Evolutionary conservation across 2,113 vertebrate species (phyloP).

Genomic region (Cyanoliseus patagonus): DNA sequence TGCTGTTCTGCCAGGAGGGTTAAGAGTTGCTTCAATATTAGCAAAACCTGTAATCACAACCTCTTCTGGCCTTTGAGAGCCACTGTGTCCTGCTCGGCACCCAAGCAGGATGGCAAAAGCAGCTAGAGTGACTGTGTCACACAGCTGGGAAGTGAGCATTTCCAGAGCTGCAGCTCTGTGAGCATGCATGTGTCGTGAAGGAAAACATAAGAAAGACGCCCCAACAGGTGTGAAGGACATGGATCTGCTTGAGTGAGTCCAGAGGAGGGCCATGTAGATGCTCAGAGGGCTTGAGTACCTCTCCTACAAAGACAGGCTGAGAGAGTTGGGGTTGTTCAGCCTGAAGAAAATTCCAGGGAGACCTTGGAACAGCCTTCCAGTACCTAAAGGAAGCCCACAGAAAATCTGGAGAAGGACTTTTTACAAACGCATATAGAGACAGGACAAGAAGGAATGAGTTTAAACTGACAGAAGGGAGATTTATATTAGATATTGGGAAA

Average conservation of each 20-base stretch:
- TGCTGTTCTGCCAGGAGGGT: background rate
- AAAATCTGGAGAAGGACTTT: background rate
- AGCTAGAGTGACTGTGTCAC: background rate
- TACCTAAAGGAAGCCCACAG: background rate
- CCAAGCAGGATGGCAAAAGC: background rate
- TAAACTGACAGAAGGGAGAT: background rate
- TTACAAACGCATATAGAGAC: background rate
- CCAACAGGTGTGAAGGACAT: background rate
- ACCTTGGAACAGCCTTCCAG: background rate
- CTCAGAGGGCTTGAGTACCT: background rate
- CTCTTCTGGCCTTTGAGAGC: background rate
- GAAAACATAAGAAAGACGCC: background rate
- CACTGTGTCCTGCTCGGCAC: fast-evolving
- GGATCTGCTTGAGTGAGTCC: background rate
- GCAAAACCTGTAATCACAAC: background rate
- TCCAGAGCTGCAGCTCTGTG: background rate
- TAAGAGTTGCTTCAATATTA: background rate
- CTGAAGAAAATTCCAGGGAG: background rate
- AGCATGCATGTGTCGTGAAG: background rate
- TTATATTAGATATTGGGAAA: background rate
- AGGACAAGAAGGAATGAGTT: background rate
- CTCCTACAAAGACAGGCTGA: background rate
- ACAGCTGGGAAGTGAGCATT: background rate
- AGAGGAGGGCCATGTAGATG: background rate
- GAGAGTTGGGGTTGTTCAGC: background rate